These are phyloP conservation scores for Dissostichus mawsoni DNA, from an alignment of 2,113 vertebrate species.

Conservation along the genomic window DNA sequence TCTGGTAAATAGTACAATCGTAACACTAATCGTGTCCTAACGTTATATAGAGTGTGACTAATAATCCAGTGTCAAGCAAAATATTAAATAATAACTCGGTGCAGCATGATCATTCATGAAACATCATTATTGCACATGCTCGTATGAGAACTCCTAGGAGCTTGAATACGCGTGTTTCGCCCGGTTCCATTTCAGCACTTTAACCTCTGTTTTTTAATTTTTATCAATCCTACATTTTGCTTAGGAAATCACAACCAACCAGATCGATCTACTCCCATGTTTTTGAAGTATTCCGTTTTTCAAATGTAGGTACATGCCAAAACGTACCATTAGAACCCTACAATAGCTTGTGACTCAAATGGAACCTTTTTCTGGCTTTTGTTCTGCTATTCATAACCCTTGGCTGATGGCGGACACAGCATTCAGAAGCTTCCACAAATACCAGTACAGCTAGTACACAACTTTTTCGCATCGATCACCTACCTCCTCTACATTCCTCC, in stretches of 20 bases:
- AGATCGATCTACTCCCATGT: background rate
- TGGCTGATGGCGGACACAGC: slow-evolving; percentile 48
- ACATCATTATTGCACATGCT: slow-evolving; percentile 84
- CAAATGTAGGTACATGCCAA: slow-evolving; percentile 22
- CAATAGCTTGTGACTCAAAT: slow-evolving; percentile 56
- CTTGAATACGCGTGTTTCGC: slow-evolving; percentile 69
- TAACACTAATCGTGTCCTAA: slow-evolving; percentile 70
- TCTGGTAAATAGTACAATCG: slow-evolving; percentile 60
- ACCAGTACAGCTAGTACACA: slow-evolving; percentile 40
- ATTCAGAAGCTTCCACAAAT: slow-evolving; percentile 53
- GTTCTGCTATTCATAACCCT: slow-evolving; percentile 48
- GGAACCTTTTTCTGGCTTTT: slow-evolving; percentile 54
- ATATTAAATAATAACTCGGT: slow-evolving; percentile 53
- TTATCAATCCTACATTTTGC: background rate
- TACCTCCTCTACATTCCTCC: slow-evolving; percentile 66
- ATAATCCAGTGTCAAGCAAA: slow-evolving; percentile 72
- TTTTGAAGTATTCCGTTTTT: slow-evolving; percentile 4
- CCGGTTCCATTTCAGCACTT: slow-evolving; percentile 65
- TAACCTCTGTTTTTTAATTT: slow-evolving; percentile 12
- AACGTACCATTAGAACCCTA: background rate
- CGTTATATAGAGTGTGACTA: slow-evolving; percentile 52
- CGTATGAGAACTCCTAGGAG: slow-evolving; percentile 70
- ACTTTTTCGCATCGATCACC: slow-evolving; percentile 52
- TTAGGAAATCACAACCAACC: slow-evolving; percentile 10
- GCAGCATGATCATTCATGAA: slow-evolving; percentile 72